A percentile compares a stretch with the other conserved stretches of the same genome.
Conservation (phyloP, 2,113 vertebrate species). For the Pterocles gutturalis region DNA sequence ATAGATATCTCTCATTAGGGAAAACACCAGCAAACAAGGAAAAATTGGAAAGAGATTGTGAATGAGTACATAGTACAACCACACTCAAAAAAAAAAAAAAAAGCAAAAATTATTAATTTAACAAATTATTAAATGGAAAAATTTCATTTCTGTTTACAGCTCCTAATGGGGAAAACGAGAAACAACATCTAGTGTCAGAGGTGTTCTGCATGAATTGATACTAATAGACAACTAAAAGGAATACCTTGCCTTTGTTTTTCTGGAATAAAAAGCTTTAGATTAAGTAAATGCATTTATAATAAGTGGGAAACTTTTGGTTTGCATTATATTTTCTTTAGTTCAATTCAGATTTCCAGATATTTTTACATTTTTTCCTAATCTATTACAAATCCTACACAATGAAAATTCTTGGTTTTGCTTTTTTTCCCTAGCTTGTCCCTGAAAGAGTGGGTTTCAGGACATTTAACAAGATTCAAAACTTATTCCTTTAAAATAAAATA, state of each 20-base stretch:
- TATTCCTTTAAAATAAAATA: background rate
- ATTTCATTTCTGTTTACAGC: background rate
- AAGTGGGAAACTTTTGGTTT: slow-evolving; percentile 12
- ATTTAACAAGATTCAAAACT: background rate
- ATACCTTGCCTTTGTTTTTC: background rate
- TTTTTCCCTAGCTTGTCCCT: background rate
- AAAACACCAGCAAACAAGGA: background rate
- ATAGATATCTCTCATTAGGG: background rate
- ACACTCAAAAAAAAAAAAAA: background rate
- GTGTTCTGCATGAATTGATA: background rate
- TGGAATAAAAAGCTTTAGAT: background rate
- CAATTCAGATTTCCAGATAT: background rate
- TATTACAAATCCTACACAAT: background rate
- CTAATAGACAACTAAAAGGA: background rate
- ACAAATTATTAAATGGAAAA: background rate
- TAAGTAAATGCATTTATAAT: slow-evolving; percentile 24
- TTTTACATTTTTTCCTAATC: background rate
- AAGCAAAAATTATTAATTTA: background rate
- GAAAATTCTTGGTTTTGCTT: background rate
- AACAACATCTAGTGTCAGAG: background rate
- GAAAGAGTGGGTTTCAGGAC: rapidly evolving
- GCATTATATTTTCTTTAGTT: background rate
- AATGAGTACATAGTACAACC: background rate
- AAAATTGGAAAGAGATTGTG: background rate
- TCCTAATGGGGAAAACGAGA: background rate